Percentiles rank a stretch among this genome's conserved stretches.
phyloP scores from a whole-genome alignment of 2,113 vertebrate genomes.

The Chionomys nivalis region DNA sequence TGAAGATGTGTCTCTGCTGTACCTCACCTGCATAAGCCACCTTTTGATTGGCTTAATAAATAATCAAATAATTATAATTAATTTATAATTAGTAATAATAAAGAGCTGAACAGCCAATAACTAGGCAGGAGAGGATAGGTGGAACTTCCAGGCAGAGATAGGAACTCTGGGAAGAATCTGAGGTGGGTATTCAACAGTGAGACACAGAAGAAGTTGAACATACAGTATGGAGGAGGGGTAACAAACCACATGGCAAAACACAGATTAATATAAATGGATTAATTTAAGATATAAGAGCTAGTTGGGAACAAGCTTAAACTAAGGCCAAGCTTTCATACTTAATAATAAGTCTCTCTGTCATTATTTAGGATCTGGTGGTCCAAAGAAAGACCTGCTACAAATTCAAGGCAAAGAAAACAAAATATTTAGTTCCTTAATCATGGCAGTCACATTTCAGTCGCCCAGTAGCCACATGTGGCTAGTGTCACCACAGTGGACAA shows the following conservation, averaged over 20 bases:
- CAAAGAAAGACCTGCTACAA: neutral
- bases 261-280: neutral
- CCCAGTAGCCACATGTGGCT: neutral
- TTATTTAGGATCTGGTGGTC: neutral
- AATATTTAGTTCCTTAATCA: neutral
- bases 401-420: neutral
- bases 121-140: neutral
- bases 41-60: neutral
- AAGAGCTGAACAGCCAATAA: neutral
- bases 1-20: neutral
- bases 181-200: neutral
- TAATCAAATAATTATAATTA: too few species aligned
- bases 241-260: neutral
- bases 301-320: neutral
- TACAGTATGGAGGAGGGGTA: neutral
- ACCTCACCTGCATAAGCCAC: neutral
- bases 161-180: neutral
- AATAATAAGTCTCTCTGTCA: neutral
- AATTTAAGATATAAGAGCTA: neutral
- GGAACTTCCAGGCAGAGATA: neutral
- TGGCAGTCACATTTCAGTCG: neutral
- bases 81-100: neutral
- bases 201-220: neutral
- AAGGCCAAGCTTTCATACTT: neutral
- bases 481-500: neutral